A percentile compares a stretch with the other conserved stretches of the same genome.
Conservation (phyloP, 30 jellyfish, hydroid and myxozoan species). For the Nemopilema nomurai region DNA sequence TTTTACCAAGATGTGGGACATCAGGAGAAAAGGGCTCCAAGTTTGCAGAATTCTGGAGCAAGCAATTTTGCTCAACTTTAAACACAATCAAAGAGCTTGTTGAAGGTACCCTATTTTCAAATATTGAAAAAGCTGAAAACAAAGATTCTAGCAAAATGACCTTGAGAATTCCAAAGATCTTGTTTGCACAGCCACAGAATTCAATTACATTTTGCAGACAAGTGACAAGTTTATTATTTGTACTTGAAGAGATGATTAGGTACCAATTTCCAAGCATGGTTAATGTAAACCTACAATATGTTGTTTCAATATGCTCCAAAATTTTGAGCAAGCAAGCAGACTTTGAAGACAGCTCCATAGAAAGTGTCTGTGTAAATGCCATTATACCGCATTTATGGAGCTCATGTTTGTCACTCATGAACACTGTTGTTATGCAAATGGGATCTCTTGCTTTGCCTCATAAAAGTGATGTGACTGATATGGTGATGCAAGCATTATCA, state of each 20-base stretch:
- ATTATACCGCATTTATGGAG: conserved; percentile 33
- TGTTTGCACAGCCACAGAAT: conserved; percentile 43
- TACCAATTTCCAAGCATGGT: conserved; percentile 24
- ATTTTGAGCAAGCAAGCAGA: conserved; percentile 6
- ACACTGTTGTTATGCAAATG: conserved; percentile 15
- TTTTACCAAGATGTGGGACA: conserved; percentile 57
- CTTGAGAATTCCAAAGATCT: conserved; percentile 3
- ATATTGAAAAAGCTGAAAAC: background rate
- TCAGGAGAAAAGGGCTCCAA: conserved; percentile 63
- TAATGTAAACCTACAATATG: background rate
- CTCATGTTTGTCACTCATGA: conserved; percentile 28
- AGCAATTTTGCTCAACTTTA: conserved; percentile 7
- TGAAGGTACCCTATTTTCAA: background rate
- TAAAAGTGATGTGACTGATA: conserved; percentile 6
- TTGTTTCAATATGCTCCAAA: conserved; percentile 14
- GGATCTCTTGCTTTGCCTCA: conserved; percentile 39
- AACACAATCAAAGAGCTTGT: conserved; percentile 20
- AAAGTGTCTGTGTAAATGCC: conserved; percentile 18
- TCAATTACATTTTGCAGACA: conserved; percentile 11
- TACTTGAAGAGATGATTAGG: conserved; percentile 35
- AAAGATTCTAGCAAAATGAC: background rate
- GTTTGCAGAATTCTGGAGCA: conserved; percentile 59
- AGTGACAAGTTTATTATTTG: conserved; percentile 15
- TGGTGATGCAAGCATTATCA: background rate
- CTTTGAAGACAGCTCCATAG: conserved; percentile 12